Base-by-base conservation (phyloP, 2,113 vertebrate species). In the Myxocyprinus asiaticus region DNA sequence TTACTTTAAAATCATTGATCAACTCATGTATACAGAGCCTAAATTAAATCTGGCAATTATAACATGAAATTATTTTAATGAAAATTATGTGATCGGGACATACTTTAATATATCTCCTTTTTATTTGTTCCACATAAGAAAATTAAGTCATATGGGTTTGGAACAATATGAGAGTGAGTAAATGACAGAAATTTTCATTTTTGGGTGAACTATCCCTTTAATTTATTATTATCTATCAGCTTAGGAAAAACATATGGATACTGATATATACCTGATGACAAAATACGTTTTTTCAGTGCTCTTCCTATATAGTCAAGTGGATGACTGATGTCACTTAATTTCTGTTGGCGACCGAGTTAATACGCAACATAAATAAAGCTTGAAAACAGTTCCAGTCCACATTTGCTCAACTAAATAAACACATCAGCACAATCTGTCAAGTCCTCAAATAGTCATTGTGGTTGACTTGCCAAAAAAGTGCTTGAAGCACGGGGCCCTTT, bases 401-500 rank as follows among this genome's bases (percentile, higher is more conserved):
- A 80, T 86, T 82, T 81, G 74, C 81, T 82, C 78, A 72, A 82
- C 77, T 83, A 82, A 81, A 88, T 88, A 86, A 86, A 88, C 82
- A 85, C 83, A 86, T 86, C 78, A 85, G 76, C 85, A 80, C 86
- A 87, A 84, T 86, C 84, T 88, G 87, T 87, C 85, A 85, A 77
- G 73, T 86, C 83, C 77, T 84, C 79, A 87, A 88, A 84, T 88
- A 87, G 78, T 87, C 78, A 82, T 78, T 67, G 70, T 76, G 77
- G 78, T 77, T 64, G 72, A 83, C 69, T 81, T 81, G 81, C 84
- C 84, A 85, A 78, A 81, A 83, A 81, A 75, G 76, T 33, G 51
- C 50, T 72, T 70, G 71, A 73, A 73, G 69, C 17, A 22, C 62
- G 4, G 22, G 69, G 71, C 55, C 72, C 72, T 83, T 85, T 83